These are phyloP conservation scores for Tiphia femorata DNA, from an alignment of 2,888 invertebrate species.

Conservation along the genomic window DNA sequence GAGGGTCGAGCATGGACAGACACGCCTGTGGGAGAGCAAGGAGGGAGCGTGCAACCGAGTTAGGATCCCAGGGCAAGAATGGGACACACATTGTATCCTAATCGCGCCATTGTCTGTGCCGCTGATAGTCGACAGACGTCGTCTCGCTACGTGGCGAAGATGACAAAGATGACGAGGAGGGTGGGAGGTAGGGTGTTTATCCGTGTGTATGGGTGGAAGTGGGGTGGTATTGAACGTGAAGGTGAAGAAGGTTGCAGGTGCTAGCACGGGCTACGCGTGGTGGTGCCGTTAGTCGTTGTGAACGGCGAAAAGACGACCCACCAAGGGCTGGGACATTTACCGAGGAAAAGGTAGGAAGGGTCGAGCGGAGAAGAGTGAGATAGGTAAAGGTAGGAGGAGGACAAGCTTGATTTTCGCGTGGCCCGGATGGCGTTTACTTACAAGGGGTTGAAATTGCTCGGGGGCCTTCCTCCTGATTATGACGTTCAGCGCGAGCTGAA, in stretches of 20 bases:
- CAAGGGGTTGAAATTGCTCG: constrained; percentile 41
- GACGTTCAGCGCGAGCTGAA: constrained; percentile 3
- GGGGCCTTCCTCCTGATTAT: constrained; percentile 28
- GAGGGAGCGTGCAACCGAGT: constrained; percentile 15
- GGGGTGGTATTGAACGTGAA: too few species aligned
- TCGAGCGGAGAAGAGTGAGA: background rate
- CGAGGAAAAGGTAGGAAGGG: background rate
- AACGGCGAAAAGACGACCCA: background rate
- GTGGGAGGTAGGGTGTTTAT: too few species aligned
- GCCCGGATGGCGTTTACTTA: constrained; percentile 31
- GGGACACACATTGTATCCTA: constrained; percentile 54
- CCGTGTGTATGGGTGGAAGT: too few species aligned
- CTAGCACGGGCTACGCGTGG: too few species aligned
- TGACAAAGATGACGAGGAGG: too few species aligned
- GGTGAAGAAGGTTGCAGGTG: too few species aligned
- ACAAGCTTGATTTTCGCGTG: constrained; percentile 17
- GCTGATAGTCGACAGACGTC: constrained; percentile 44
- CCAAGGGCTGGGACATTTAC: too few species aligned
- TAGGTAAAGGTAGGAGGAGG: background rate
- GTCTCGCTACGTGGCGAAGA: constrained; percentile 4
- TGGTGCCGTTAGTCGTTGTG: too few species aligned
- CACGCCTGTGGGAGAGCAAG: background rate
- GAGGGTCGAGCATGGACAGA: background rate
- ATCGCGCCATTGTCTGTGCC: constrained; percentile 57
- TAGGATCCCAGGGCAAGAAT: constrained; percentile 13